Evolutionary conservation across 2,888 invertebrate genomes (phyloP), one percentile per base, ranked within the genome.

Genomic region (Meloe dianella): DNA sequence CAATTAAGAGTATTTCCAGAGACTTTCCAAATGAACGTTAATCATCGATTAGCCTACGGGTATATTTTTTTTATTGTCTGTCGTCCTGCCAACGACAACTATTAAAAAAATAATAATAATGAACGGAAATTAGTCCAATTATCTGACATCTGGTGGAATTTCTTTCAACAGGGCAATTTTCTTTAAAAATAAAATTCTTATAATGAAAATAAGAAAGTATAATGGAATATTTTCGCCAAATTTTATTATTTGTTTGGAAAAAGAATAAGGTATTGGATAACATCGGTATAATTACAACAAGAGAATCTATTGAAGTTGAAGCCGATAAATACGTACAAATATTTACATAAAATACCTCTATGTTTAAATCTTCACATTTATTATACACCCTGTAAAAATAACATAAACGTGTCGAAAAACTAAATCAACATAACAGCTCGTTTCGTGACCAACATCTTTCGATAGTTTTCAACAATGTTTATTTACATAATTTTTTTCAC

Each of bases 401-500:
- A 73, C 73, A 71, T 56, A 61, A 73, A 68, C 67, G 74, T 74
- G 74, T 70, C 66, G 72, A 41, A 65, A 71, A 69, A 67, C 61
- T 66, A 67, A 72, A 68, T 72, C 75, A 75, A 41, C 41, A 41
- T 8, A 32, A 73, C 74, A 69, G 69, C 69, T 66, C 61, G 69
- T 71, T 71, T 72, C 72, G 73, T 75, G 73, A 74, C 73, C 71
- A 47, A 69, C 73, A 71, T 74, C 73, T 41, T 74, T 71, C 64
- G 67, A 68, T 73, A 73, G n/a, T 73, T 70, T 64, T 71, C 72
- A 72, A 73, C 69, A 35, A 22, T 66, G 63, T 66, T 66, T 66
- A 60, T 63, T 66, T 62, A 51, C 30, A 5, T n/a, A 3, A 17
- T n/a, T 56, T 35, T 30, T 57, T 60, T 17, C 20, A 47, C 64